These are phyloP conservation scores for Agapornis roseicollis DNA, from an alignment of 2,113 vertebrate genomes.

Conservation along the genomic window DNA sequence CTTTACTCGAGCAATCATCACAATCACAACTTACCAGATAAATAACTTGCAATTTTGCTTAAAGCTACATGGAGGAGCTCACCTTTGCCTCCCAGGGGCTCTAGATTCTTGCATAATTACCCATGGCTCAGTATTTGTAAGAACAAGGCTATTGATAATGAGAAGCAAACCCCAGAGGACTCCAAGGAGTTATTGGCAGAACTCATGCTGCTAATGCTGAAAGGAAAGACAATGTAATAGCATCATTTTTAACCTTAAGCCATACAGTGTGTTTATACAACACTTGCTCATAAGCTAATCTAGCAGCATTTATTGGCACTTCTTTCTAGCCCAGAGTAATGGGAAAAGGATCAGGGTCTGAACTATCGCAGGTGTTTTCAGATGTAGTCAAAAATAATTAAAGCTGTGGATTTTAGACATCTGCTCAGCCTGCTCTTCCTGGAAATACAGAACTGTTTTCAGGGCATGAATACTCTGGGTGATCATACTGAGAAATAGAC, in stretches of 20 bases:
- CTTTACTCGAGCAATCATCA: neutral
- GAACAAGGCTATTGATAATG: slow-evolving; percentile 22
- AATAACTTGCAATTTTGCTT: neutral
- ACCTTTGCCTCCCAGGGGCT: neutral
- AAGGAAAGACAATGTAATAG: neutral
- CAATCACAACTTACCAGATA: neutral
- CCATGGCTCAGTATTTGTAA: neutral
- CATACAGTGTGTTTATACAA: neutral
- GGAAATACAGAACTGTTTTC: neutral
- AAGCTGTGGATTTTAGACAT: neutral
- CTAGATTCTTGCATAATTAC: neutral
- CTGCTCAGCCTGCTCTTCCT: neutral
- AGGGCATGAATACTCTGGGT: neutral
- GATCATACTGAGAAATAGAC: neutral
- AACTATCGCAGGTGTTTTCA: neutral
- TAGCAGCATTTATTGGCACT: neutral
- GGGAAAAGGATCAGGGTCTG: neutral
- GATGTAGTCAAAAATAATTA: neutral
- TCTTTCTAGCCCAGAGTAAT: neutral
- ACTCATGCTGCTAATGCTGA: neutral
- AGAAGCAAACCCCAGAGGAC: neutral
- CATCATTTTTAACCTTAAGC: slow-evolving; percentile 13
- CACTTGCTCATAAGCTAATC: neutral
- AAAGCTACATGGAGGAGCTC: neutral
- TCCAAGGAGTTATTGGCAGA: neutral